Evolutionary conservation across 2,888 invertebrate species (phyloP).

Genomic region (Tetrapedia diversipes): DNA sequence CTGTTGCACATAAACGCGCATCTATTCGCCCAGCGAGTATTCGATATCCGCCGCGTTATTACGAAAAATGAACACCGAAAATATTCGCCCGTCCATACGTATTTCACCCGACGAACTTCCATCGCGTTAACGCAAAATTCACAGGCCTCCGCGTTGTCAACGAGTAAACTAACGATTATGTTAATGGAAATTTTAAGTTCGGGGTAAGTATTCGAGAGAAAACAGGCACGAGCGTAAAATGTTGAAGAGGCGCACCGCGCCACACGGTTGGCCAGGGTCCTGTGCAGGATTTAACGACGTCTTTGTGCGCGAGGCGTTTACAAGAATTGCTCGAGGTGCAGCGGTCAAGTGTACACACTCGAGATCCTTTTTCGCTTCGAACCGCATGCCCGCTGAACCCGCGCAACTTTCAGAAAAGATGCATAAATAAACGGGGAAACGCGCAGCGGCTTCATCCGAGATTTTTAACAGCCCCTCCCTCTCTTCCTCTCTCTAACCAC

Average conservation of each 20-base stretch:
- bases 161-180: too few species aligned
- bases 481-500: not conserved
- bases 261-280: too few species aligned
- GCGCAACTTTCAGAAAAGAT: slow-evolving; percentile 12
- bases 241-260: too few species aligned
- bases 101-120: too few species aligned
- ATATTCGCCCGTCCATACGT: too few species aligned
- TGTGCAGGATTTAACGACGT: not conserved
- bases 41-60: too few species aligned
- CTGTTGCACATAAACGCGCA: too few species aligned
- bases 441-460: slow-evolving; percentile 16
- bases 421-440: slow-evolving; percentile 36
- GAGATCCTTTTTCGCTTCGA: slow-evolving; percentile 2
- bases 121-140: too few species aligned
- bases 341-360: not conserved
- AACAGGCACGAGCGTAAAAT: not conserved
- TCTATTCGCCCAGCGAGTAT: too few species aligned
- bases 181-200: not conserved
- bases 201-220: not conserved
- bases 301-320: slow-evolving; percentile 6
- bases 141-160: too few species aligned
- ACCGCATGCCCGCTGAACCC: too few species aligned
- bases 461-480: slow-evolving; percentile 21
- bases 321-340: not conserved
- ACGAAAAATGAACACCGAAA: too few species aligned